Evolutionary conservation across 2,888 invertebrate species (phyloP), one percentile per base, ranked within the genome.

Genomic region (Lymantria monacha): DNA sequence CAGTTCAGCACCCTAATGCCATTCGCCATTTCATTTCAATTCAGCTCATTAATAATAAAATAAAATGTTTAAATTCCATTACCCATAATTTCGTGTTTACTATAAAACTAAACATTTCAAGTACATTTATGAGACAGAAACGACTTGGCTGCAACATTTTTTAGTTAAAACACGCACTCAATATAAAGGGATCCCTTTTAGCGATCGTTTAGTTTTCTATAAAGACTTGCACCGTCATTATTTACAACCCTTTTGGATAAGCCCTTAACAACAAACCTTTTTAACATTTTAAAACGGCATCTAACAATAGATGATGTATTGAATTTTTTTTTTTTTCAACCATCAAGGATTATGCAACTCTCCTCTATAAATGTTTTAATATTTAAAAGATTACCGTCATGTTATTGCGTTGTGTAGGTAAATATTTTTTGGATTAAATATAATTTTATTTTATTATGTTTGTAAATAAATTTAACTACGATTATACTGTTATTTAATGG

Each of bases 311-410:
- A 72, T 81, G 82, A 81, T 80, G 81, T 74, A 85, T 87, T 77
- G 83, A 75, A 69, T 78, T 83, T 85, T 83, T 83, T 83, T 85
- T 83, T 83, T 49, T 81, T 70, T 42, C 45, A 60, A 70, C 70
- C 74, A 68, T 56, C 61, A 44, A 51, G 85, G 88, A 85, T 89
- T 88, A 88, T 56, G 61, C 63, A 61, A 75, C 76, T 78, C 71
- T 69, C 71, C 74, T 79, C 72, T 71, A 78, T 83, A 87, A 90
- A 90, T 90, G 89, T 89, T 89, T 89, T 86, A 89, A 89, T 90
- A 84, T 89, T 91, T 90, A 90, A 87, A 77, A 85, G 91, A 90
- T 91, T 90, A 91, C 68, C 83, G 83, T 84, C 89, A 82, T 89
- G 87, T 90, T 76, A 73, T 79, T 72, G 69, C 63, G 59, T 55